These are phyloP conservation scores for Xestoiulus laeticollis DNA, from an alignment of 2,888 invertebrate genomes.

Conservation along the genomic window DNA sequence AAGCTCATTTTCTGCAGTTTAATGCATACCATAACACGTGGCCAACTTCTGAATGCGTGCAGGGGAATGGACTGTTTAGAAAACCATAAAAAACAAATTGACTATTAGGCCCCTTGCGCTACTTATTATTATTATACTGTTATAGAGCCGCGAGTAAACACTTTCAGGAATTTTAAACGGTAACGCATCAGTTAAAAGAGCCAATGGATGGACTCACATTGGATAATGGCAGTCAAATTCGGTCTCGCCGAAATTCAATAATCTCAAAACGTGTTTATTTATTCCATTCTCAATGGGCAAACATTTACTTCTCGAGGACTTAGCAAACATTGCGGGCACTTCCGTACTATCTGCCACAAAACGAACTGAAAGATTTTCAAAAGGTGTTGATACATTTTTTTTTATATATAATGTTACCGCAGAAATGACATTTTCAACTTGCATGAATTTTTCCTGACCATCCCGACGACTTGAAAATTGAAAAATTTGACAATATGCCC, in stretches of 20 bases:
- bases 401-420: no score
- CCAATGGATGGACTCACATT: not conserved
- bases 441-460: no score
- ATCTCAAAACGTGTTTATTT: not conserved
- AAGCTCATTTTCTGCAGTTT: constrained; percentile 42
- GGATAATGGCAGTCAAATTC: not conserved
- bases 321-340: not conserved
- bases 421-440: no score
- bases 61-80: constrained; percentile 23
- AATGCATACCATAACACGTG: constrained; percentile 41
- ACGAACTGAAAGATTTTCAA: not conserved
- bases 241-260: not conserved
- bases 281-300: not conserved
- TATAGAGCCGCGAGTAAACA: not conserved
- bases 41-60: not conserved
- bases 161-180: not conserved
- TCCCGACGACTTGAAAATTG: no score
- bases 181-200: not conserved
- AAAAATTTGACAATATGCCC: no score
- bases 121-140: not conserved
- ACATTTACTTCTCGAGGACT: not conserved
- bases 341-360: not conserved
- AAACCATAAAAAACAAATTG: constrained; percentile 34
- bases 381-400: no score
- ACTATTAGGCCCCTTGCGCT: not conserved